These are phyloP conservation scores for Prietella phreatophila DNA, from an alignment of 2,113 vertebrate species.

Conservation along the genomic window DNA sequence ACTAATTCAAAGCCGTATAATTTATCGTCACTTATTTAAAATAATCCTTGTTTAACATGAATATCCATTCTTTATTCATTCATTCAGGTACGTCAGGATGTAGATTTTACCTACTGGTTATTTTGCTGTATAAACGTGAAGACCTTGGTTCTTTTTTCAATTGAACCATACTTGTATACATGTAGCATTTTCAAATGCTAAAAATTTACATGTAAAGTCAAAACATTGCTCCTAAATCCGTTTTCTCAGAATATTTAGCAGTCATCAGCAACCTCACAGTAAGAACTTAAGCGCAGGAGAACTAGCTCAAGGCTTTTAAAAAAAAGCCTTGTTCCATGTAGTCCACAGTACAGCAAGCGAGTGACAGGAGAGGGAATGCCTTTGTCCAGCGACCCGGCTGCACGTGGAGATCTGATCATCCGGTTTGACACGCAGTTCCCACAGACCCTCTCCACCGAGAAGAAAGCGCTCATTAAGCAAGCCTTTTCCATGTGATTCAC, in stretches of 20 bases:
- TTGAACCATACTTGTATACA: background rate
- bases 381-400: constrained; percentile 63
- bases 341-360: constrained; percentile 83
- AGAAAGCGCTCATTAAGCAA: constrained; percentile 75
- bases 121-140: background rate
- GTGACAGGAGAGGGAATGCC: constrained; percentile 91
- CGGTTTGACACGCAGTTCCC: constrained; percentile 86
- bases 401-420: constrained; percentile 84
- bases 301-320: too few relatives aligned
- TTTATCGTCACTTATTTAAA: too few relatives aligned
- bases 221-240: background rate
- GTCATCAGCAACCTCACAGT: background rate
- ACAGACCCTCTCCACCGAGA: constrained; percentile 73
- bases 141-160: background rate
- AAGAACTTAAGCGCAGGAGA: background rate
- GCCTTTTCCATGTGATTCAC: constrained; percentile 66
- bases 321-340: constrained; percentile 55
- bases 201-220: background rate
- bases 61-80: background rate
- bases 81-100: background rate
- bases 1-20: background rate
- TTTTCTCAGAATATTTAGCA: background rate
- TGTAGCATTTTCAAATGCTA: background rate
- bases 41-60: background rate
- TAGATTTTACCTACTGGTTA: too few relatives aligned